phyloP scores from a whole-genome alignment of 2,888 invertebrate genomes.

The Sisyra nigra region DNA sequence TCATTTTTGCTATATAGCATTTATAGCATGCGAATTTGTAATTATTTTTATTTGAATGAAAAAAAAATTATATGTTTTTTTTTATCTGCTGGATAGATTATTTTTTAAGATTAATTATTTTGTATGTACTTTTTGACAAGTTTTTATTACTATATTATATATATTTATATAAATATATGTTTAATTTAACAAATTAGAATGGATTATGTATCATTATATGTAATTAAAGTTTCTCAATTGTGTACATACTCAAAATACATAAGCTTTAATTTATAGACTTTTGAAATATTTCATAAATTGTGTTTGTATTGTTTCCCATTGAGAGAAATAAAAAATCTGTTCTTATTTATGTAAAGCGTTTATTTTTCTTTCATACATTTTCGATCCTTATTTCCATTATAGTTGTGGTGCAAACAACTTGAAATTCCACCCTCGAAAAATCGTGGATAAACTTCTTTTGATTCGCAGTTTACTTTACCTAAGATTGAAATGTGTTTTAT shows the following conservation, averaged over 20 bases:
- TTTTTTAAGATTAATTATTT: not conserved
- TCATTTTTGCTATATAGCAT: not conserved
- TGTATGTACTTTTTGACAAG: constrained; percentile 2
- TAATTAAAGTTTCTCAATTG: constrained; percentile 2
- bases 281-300: constrained; percentile 14
- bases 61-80: constrained; percentile 1
- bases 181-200: constrained; percentile 1
- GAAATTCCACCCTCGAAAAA: too few relatives aligned
- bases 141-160: too few relatives aligned
- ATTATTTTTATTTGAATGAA: not conserved
- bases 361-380: constrained; percentile 48
- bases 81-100: constrained; percentile 4
- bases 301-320: constrained; percentile 14
- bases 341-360: constrained; percentile 1
- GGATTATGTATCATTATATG: constrained; percentile 2
- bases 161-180: not conserved
- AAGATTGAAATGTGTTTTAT: too few relatives aligned
- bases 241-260: constrained; percentile 4
- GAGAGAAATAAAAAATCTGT: constrained; percentile 18
- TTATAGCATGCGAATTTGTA: not conserved
- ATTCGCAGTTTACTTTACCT: too few relatives aligned
- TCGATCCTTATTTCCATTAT: constrained; percentile 52
- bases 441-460: too few relatives aligned
- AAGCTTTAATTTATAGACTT: constrained; percentile 6
- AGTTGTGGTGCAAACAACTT: constrained; percentile 49